A percentile compares a stretch with the other conserved stretches of the same genome.
These are phyloP conservation scores for Tachina grossa DNA, from an alignment of 2,888 invertebrate species.

Conservation along the genomic window DNA sequence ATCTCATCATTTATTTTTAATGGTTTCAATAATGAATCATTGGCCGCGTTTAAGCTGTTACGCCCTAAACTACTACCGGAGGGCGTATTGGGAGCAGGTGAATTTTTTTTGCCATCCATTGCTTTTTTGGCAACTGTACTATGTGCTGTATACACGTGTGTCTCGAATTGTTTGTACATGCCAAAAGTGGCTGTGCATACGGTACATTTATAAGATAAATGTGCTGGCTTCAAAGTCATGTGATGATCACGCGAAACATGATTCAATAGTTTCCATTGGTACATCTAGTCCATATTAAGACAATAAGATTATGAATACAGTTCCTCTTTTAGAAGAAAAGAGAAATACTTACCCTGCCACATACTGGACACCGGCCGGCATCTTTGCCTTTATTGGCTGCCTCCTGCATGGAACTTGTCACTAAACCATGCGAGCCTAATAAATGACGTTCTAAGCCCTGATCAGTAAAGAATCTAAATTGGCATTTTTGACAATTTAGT, in stretches of 20 bases:
- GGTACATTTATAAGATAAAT: slow-evolving; percentile 96
- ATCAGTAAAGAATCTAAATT: slow-evolving; percentile 98
- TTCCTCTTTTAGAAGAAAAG: background rate
- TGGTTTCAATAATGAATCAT: slow-evolving; percentile 89
- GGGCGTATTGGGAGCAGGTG: slow-evolving; percentile 67
- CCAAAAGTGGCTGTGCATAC: slow-evolving; percentile 97
- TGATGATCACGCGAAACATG: slow-evolving; percentile 96
- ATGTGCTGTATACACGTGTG: slow-evolving; percentile 96
- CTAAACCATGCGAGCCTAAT: slow-evolving; percentile 95
- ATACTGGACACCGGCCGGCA: slow-evolving; percentile 96
- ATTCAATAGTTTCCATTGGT: slow-evolving; percentile 95
- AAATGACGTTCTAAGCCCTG: slow-evolving; percentile 97
- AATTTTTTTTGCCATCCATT: slow-evolving; percentile 85
- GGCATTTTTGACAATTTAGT: slow-evolving; percentile 97
- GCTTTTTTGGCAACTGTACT: slow-evolving; percentile 94
- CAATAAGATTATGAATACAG: slow-evolving; percentile 3
- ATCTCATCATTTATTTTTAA: slow-evolving; percentile 95
- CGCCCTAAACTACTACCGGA: slow-evolving; percentile 74
- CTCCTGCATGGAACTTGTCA: slow-evolving; percentile 97
- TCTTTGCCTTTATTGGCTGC: slow-evolving; percentile 97
- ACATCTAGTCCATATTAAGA: slow-evolving; percentile 85
- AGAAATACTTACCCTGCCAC: slow-evolving; percentile 90
- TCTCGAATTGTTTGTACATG: slow-evolving; percentile 97
- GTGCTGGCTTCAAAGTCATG: slow-evolving; percentile 95
- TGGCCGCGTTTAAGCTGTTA: slow-evolving; percentile 79